Conservation (phyloP, 23 tunicate species). For the Trididemnum miniatum region DNA sequence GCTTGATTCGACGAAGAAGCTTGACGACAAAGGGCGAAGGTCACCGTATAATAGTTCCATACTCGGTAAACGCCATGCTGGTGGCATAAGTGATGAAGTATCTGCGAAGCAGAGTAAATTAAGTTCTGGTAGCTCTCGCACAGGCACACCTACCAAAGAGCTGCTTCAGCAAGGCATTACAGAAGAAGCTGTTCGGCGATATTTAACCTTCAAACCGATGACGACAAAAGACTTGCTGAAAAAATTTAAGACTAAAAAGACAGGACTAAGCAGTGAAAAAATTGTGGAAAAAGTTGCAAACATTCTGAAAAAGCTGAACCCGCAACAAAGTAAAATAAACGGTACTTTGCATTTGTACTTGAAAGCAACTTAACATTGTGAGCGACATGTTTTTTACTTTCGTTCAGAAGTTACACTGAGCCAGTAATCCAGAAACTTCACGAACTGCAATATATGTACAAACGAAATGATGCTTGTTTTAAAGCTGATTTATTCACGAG, state of each 20-base stretch:
- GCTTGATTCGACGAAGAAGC: slow-evolving; percentile 48
- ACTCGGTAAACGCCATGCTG: slow-evolving; percentile 66
- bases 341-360: slow-evolving; percentile 83
- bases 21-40: slow-evolving; percentile 42
- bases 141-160: slow-evolving; percentile 55
- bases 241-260: slow-evolving; percentile 73
- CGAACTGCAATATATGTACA: too few relatives aligned
- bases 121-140: slow-evolving; percentile 1
- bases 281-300: slow-evolving; percentile 67
- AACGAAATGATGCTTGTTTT: too few relatives aligned
- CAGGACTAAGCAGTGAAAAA: slow-evolving; percentile 68
- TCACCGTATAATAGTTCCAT: slow-evolving; percentile 34
- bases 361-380: slow-evolving; percentile 17
- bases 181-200: slow-evolving; percentile 69
- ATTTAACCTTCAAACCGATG: slow-evolving; percentile 81
- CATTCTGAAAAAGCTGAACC: slow-evolving; percentile 62
- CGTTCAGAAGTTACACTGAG: too few relatives aligned
- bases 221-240: slow-evolving; percentile 85
- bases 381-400: too few relatives aligned
- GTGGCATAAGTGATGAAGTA: slow-evolving; percentile 14
- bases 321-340: slow-evolving; percentile 67
- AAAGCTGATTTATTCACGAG: too few relatives aligned
- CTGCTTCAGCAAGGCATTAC: slow-evolving; percentile 47
- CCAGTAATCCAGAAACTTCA: too few relatives aligned
- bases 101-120: slow-evolving; percentile 48